Conservation (phyloP, 2,888 invertebrate species). For the Drosophila longiperda region DNA sequence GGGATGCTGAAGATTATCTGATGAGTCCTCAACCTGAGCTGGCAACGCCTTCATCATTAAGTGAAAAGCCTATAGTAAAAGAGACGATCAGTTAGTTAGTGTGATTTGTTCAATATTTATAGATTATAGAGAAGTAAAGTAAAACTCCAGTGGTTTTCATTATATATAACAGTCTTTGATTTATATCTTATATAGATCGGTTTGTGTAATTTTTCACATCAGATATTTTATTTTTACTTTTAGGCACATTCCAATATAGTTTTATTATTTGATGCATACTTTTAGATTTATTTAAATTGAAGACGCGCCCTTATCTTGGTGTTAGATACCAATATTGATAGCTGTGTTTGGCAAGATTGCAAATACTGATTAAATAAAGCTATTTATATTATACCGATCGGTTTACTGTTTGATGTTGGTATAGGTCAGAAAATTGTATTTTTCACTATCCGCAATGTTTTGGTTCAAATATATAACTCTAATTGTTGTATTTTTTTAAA, state of each 20-base stretch:
- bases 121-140: not conserved
- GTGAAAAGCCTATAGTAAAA: not conserved
- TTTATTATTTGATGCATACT: conserved; percentile 11
- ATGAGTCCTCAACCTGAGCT: conserved; percentile 39
- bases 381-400: not conserved
- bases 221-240: not conserved
- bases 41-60: conserved; percentile 3
- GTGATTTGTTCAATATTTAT: not conserved
- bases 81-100: not conserved
- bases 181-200: not conserved
- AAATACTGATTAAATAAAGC: not conserved
- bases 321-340: not conserved
- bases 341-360: not conserved
- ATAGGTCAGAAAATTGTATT: conserved; percentile 21
- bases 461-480: not conserved
- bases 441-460: not conserved
- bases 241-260: not conserved
- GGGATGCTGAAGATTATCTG: conserved; percentile 88
- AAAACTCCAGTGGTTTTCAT: not conserved
- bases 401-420: conserved; percentile 6
- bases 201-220: not conserved
- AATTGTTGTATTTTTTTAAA: not conserved
- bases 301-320: not conserved
- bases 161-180: not conserved
- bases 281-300: not conserved